Percentiles rank a stretch among this genome's conserved stretches.
Conservation (phyloP, 2,113 vertebrate genomes). For the Microcebus griseorufus region DNA sequence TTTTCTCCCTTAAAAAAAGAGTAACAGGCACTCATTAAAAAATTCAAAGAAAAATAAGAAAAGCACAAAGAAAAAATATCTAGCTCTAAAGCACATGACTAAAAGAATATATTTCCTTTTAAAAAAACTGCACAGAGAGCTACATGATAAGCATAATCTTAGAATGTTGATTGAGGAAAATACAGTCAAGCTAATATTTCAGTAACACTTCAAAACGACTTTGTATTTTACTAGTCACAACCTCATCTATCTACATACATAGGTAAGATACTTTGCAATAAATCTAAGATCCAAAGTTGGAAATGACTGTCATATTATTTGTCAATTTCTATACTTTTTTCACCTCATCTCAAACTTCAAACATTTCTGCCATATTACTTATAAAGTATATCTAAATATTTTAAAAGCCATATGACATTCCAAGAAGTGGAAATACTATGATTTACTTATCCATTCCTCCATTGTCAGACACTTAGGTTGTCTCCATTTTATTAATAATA, state of each 20-base stretch:
- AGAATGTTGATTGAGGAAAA: neutral
- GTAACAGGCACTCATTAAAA: neutral
- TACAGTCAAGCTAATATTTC: neutral
- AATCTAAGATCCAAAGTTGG: neutral
- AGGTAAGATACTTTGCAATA: neutral
- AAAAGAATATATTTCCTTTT: neutral
- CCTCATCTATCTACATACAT: neutral
- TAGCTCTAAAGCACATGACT: neutral
- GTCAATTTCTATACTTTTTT: neutral
- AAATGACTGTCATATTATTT: neutral
- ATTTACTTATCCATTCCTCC: neutral
- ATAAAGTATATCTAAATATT: neutral
- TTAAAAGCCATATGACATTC: too few species aligned
- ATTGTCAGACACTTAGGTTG: neutral
- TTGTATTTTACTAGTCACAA: neutral
- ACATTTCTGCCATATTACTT: neutral
- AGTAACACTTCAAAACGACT: neutral
- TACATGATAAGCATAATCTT: neutral
- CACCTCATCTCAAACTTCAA: neutral
- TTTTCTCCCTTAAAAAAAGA: neutral
- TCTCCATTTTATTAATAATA: neutral
- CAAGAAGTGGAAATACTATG: too few species aligned
- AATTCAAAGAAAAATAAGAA: neutral
- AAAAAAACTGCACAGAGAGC: neutral
- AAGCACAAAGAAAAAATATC: neutral